Conservation (phyloP, 2,113 vertebrate genomes). For the Corythornis cristatus region DNA sequence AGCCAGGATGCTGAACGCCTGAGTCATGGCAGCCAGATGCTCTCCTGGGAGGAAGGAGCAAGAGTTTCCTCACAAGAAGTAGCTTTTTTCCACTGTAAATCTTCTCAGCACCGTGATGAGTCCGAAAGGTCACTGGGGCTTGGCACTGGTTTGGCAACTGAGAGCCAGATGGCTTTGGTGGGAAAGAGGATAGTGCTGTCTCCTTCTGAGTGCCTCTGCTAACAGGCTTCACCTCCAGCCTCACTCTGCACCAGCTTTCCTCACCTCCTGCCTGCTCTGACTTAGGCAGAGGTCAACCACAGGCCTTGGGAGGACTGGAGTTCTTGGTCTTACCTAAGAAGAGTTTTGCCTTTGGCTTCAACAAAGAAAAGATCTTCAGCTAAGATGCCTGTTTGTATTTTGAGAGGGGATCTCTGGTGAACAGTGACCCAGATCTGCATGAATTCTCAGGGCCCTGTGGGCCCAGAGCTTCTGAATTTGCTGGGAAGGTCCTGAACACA, state of each 20-base stretch:
- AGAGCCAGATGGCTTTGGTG: slow-evolving; percentile 30
- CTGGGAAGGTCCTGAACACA: neutral
- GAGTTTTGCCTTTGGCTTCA: neutral
- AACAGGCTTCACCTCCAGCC: neutral
- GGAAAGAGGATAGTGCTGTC: neutral
- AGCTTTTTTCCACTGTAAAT: slow-evolving; percentile 48
- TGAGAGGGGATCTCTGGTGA: neutral
- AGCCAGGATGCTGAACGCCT: slow-evolving; percentile 6
- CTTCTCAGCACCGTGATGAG: neutral
- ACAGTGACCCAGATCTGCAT: neutral
- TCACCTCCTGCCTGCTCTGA: neutral
- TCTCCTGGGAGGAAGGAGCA: slow-evolving; percentile 47
- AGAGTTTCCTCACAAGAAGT: slow-evolving; percentile 19
- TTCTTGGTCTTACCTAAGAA: neutral
- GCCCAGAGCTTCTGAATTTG: neutral
- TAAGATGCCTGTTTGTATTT: neutral
- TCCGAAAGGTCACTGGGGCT: slow-evolving; percentile 61
- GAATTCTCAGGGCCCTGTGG: neutral
- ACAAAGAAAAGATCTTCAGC: neutral
- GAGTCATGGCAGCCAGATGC: neutral
- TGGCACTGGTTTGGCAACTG: neutral
- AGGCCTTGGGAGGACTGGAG: neutral
- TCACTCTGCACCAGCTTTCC: neutral
- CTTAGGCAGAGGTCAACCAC: neutral
- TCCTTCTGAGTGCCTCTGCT: neutral